Percentiles rank a stretch among this genome's conserved stretches.
phyloP scores from a whole-genome alignment of 2,888 invertebrate genomes.

The Chymomyza procnemis region DNA sequence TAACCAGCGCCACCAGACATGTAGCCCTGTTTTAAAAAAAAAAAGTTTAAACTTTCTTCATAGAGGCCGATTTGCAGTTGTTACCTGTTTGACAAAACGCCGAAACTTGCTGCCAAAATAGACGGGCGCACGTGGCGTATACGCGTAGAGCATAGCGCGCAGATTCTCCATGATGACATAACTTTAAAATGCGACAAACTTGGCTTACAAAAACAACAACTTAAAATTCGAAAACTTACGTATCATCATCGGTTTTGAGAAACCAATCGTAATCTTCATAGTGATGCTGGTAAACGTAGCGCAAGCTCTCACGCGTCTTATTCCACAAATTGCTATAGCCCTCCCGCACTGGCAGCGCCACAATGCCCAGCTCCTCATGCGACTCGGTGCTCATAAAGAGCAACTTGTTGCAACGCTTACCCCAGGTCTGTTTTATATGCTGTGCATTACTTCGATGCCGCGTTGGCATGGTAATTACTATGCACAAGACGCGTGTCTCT shows the following conservation, averaged over 20 bases:
- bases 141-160: constrained; percentile 88
- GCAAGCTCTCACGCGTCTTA: constrained; percentile 95
- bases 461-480: constrained; percentile 94
- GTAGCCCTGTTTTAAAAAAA: constrained; percentile 81
- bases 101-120: constrained; percentile 96
- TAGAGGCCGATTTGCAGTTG: not conserved
- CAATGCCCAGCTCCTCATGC: constrained; percentile 85
- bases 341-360: constrained; percentile 89
- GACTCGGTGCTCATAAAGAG: constrained; percentile 89
- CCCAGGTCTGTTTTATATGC: constrained; percentile 97
- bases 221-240: constrained; percentile 83
- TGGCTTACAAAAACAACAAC: not conserved
- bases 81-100: not conserved
- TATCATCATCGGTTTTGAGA: constrained; percentile 97
- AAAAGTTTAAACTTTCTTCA: not conserved
- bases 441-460: constrained; percentile 91
- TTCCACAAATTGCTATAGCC: constrained; percentile 94
- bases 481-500: constrained; percentile 92
- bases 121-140: constrained; percentile 85
- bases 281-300: constrained; percentile 90
- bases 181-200: constrained; percentile 79
- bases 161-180: constrained; percentile 97
- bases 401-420: constrained; percentile 90
- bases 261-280: constrained; percentile 95
- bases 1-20: constrained; percentile 96